Evolutionary conservation across 2,113 vertebrate genomes (phyloP).

Genomic region (Apteryx mantelli): DNA sequence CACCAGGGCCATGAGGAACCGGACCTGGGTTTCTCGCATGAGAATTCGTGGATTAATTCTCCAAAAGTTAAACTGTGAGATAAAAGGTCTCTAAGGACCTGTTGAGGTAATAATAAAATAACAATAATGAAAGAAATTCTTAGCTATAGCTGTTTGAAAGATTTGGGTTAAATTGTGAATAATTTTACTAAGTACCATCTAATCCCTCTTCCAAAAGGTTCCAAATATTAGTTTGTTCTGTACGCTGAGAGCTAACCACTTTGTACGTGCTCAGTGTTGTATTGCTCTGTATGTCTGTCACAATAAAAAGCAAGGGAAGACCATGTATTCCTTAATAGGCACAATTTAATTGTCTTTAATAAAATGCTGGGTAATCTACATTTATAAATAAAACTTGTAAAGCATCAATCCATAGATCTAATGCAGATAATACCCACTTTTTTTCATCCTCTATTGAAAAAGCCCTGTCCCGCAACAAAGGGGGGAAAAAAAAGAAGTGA

Average conservation of each 20-base stretch:
- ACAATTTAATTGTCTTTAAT: background rate
- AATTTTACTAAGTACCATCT: background rate
- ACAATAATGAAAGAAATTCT: background rate
- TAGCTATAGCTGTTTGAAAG: background rate
- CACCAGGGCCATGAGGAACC: background rate
- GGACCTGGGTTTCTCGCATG: background rate
- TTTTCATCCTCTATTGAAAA: background rate
- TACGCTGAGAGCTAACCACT: background rate
- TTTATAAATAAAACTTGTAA: background rate
- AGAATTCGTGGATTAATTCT: background rate
- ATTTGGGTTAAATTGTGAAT: background rate
- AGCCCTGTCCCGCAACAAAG: background rate
- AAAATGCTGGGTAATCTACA: background rate
- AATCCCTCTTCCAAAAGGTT: background rate
- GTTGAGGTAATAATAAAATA: too few species aligned
- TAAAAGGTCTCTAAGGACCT: background rate
- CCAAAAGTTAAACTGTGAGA: background rate
- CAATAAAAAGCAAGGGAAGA: background rate
- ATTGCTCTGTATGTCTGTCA: background rate
- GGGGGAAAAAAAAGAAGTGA: background rate
- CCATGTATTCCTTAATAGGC: background rate
- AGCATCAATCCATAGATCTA: background rate
- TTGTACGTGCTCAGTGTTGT: background rate
- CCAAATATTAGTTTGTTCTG: background rate
- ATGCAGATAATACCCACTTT: background rate